Evolutionary conservation across 2,797 vertebrate species (phyloP), one percentile per base, ranked within the genome.

Genomic region (Phrynocephalus guinanensis): DNA sequence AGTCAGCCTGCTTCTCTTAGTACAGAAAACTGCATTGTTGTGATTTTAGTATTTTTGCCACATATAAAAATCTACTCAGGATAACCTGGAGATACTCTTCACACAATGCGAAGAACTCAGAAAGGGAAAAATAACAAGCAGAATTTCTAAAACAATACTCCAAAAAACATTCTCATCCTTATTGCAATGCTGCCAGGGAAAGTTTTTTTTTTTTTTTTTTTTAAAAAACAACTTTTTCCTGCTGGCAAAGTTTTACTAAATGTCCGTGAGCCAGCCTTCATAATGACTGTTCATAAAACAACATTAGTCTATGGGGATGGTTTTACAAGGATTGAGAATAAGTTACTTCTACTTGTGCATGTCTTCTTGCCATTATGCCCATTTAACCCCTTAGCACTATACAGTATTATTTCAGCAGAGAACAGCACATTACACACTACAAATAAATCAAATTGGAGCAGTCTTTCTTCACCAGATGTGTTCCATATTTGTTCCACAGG

Each of bases 351-450:
- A 85, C 90, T 84, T 85, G 88, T 89, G 94, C 92, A 86, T 70
- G 15, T 77, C 0, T 77, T 79, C 82, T 90, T 88, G 83, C 90
- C 81, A 95, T 92, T 92, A 93, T 67, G 89, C 89, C 92, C 9
- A n/a, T 90, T 92, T 89, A 88, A 87, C 90, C 3, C 60, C 73
- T 88, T 85, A 88, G 91, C 92, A 94, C 90, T 91, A 85, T 89
- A 95, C 92, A 94, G 88, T 93, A 93, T 87, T 50, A 50, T 20
- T 90, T 70, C 68, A 91, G 93, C 93, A 94, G 91, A 95, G 90
- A 94, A 72, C 92, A 93, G 93, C 90, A 50, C 67, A 71, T 86
- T 79, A 87, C 90, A 93, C 87, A 91, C 91, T 87, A 80, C 3
- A 63, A 90, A 91, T 91, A 94, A 91, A 93, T 87, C 1, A 6